Evolutionary conservation across 2,888 invertebrate genomes (phyloP), one percentile per base, ranked within the genome.

Genomic region (Tuberolachnus salignus): DNA sequence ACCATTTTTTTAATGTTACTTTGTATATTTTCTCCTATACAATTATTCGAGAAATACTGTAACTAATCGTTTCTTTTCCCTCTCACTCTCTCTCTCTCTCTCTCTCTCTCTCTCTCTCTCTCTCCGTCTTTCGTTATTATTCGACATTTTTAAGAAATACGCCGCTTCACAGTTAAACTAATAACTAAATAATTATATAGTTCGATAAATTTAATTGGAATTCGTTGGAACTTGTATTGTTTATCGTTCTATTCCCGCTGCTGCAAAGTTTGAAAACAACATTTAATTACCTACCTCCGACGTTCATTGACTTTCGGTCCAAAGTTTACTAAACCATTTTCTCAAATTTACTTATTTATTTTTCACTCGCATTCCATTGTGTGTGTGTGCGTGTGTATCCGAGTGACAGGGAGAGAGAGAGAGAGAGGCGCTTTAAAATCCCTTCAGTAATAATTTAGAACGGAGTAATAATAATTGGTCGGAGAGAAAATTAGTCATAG

Each of bases 201-300:
- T 73, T 51, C 51, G 61, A 73, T 73, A 73, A 73, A 61, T 73
- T 63, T 63, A 73, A 73, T 73, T 73, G 51, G 49, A 72, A 63
- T 63, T 71, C 59, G 59, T 49, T 73, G 19, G 16, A 71, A 71
- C 57, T 57, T 51, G 21, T 49, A 61, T 72, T 73, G 51, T 63
- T 73, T 73, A 51, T 73, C 51, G 61, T 73, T 63, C 34, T 34
- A 11, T 73, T 51, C 34, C 34, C 6, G 6, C 34, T 34, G 34
- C 34, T 34, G 34, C 34, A 21, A 34, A 73, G 72, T 73, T 73
- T 63, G 72, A 63, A 63, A 73, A 73, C 61, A 72, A 61, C 59
- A 61, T 73, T 73, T 73, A 63, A 73, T 73, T 73, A 73, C 61
- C 61, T 73, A 61, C 11, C 46, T 13, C 46, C 70, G 44, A n/a